A percentile compares a stretch with the other conserved stretches of the same genome.
These are phyloP conservation scores for Mesocricetus auratus DNA, from an alignment of 2,113 vertebrate genomes.

Conservation along the genomic window DNA sequence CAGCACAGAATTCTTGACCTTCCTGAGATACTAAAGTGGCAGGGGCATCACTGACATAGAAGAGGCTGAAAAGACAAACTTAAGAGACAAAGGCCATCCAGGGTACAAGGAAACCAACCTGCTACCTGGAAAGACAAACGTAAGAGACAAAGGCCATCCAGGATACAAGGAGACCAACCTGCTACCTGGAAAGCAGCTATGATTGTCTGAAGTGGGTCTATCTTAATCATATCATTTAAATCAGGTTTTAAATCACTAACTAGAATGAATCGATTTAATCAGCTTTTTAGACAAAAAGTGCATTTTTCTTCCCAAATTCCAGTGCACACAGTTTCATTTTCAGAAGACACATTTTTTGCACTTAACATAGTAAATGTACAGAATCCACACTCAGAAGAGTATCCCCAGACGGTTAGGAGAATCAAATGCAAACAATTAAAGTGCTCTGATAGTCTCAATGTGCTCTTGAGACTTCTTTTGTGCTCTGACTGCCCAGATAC, in stretches of 20 bases:
- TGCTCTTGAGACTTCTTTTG: slow-evolving; percentile 2
- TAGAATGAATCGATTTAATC: slow-evolving; percentile 24
- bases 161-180: background rate
- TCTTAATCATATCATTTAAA: slow-evolving; percentile 64
- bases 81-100: background rate
- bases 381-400: slow-evolving; percentile 19
- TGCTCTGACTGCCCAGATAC: slow-evolving; percentile 34
- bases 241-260: slow-evolving; percentile 44
- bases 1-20: background rate
- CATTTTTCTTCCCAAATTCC: slow-evolving; percentile 60
- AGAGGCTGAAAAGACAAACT: background rate
- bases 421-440: background rate
- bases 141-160: background rate
- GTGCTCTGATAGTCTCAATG: background rate
- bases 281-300: slow-evolving; percentile 8
- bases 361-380: slow-evolving; percentile 42
- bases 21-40: background rate
- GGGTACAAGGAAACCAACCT: background rate
- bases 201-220: background rate
- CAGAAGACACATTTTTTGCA: slow-evolving; percentile 20
- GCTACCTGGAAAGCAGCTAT: background rate
- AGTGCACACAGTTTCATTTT: slow-evolving; percentile 48
- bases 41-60: background rate
- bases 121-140: background rate
- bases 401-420: slow-evolving; percentile 42